Evolutionary conservation across 2,888 invertebrate genomes (phyloP), one percentile per base, ranked within the genome.

Genomic region (Acrobasis suavella): DNA sequence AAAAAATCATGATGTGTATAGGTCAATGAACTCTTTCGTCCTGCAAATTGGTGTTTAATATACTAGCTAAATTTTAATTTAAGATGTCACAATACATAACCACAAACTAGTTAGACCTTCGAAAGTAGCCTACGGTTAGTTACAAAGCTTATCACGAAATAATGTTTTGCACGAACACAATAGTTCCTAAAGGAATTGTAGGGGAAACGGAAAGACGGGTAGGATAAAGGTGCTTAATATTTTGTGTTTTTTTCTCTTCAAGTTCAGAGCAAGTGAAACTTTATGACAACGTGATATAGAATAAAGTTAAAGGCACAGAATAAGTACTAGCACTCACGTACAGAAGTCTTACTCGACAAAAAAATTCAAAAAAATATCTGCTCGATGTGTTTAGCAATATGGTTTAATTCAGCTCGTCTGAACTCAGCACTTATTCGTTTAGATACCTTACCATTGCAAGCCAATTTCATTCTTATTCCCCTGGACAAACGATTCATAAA

Each of bases 161-260:
- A 65, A 74, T 72, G 69, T 70, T 75, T 82, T 79, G 81, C 83
- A 81, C 81, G 56, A 67, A 63, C 66, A 72, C 70, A 50, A 82
- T 78, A 83, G 85, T 86, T 86, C 86, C 83, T 86, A 79, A 74
- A 73, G 72, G 81, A 80, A 80, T 83, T 79, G 76, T 78, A 75
- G 69, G 69, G 65, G 15, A 52, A 50, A 64, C 51, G 51, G 22
- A 38, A 65, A 50, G 42, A 22, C 66, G 61, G 56, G 65, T 68
- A 70, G 52, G 54, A 66, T 65, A 37, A 60, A 63, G 68, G 69
- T 71, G 70, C 69, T 75, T 73, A 54, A 46, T 56, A 9, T 58
- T 61, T 61, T 1, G n/a, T 49, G 22, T 60, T 42, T 15, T 10
- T 55, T 42, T 14, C n/a, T 7, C 46, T 46, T 14, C 1, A n/a